phyloP scores from a whole-genome alignment of 2,113 vertebrate genomes.

The Semicossyphus pulcher region DNA sequence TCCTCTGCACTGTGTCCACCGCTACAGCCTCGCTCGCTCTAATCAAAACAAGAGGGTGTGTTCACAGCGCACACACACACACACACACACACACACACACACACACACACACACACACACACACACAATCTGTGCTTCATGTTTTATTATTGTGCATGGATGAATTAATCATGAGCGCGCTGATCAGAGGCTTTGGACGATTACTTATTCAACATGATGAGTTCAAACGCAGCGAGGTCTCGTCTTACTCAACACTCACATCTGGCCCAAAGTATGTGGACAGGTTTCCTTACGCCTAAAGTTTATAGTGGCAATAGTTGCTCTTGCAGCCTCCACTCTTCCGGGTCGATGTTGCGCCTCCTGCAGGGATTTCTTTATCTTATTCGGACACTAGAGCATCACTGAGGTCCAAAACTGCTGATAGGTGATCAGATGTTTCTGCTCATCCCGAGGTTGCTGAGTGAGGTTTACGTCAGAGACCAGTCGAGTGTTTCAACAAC shows the following conservation, averaged over 20 bases:
- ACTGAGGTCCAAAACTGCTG: too few species aligned
- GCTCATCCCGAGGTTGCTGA: too few species aligned
- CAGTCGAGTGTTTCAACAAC: too few species aligned
- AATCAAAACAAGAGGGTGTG: conserved; percentile 63
- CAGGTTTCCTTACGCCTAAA: background rate
- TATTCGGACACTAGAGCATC: too few species aligned
- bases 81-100: conserved; percentile 14
- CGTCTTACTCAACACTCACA: background rate
- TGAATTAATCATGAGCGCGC: conserved; percentile 70
- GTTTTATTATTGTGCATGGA: conserved; percentile 33
- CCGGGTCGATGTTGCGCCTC: too few species aligned
- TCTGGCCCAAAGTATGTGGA: background rate
- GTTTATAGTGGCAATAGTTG: too few species aligned
- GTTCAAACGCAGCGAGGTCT: background rate
- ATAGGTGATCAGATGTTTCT: too few species aligned
- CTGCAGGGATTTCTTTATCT: too few species aligned
- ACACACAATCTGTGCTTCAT: conserved; percentile 31
- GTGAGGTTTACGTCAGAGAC: too few species aligned
- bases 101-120: conserved; percentile 12
- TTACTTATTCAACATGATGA: conserved; percentile 24
- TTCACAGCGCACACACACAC: conserved; percentile 25
- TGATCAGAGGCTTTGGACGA: conserved; percentile 42
- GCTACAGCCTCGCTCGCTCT: conserved; percentile 23
- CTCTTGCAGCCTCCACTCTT: too few species aligned
- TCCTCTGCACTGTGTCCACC: background rate